phyloP scores from a whole-genome alignment of 1,140 invertebrate genomes.

The Berghia stephanieae region DNA sequence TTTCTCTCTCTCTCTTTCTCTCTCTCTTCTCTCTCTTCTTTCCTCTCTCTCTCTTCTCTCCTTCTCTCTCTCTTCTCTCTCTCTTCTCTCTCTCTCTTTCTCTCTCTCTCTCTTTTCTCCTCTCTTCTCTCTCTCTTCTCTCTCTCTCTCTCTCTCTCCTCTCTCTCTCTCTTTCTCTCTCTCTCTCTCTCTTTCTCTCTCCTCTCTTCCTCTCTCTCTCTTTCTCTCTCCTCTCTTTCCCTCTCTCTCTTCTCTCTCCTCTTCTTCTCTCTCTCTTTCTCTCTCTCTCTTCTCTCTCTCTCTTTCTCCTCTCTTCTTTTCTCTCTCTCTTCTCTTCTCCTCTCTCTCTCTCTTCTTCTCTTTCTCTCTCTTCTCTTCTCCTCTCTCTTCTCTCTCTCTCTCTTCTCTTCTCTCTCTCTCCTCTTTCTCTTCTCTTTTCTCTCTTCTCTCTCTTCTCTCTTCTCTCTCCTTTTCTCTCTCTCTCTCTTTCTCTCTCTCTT shows the following conservation, averaged over 20 bases:
- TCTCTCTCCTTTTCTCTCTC: constrained; percentile 16
- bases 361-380: neutral
- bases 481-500: neutral
- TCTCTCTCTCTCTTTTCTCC: neutral
- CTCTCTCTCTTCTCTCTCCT: neutral
- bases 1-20: neutral
- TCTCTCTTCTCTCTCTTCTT: neutral
- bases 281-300: neutral
- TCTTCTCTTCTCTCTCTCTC: neutral
- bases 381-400: neutral
- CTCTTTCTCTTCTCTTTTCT: neutral
- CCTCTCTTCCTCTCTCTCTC: neutral
- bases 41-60: neutral
- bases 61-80: too few relatives aligned
- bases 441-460: constrained; percentile 6
- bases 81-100: neutral
- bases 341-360: neutral
- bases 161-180: neutral
- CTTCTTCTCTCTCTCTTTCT: neutral
- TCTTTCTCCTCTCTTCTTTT: neutral
- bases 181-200: neutral
- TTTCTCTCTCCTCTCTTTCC: neutral
- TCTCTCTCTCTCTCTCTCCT: neutral
- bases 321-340: neutral
- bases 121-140: too few relatives aligned